Conservation (phyloP, 2,113 vertebrate species). For the Sebastes fasciatus region DNA sequence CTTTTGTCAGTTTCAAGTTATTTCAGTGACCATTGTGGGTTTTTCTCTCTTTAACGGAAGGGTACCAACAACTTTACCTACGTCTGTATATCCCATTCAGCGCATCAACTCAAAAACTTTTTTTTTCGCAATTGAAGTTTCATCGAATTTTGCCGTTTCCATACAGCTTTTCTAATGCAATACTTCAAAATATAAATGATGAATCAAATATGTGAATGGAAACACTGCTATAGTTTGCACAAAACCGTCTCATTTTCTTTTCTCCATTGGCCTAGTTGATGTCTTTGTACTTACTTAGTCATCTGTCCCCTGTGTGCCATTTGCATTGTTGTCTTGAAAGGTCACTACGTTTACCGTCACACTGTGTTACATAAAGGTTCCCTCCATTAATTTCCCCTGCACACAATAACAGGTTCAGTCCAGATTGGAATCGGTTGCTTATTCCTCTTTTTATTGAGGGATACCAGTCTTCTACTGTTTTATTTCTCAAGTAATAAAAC, state of each 20-base stretch:
- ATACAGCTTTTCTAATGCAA: too few relatives aligned
- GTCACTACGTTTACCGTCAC: slow-evolving; percentile 52
- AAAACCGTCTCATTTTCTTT: slow-evolving; percentile 22
- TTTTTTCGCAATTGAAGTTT: too few relatives aligned
- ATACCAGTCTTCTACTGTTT: slow-evolving; percentile 10
- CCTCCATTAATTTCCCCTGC: slow-evolving; percentile 13
- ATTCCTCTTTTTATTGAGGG: slow-evolving; percentile 4
- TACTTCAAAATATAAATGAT: too few relatives aligned
- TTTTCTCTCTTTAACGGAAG: too few relatives aligned
- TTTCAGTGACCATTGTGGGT: too few relatives aligned
- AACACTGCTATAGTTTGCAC: slow-evolving; percentile 3
- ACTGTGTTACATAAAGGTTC: slow-evolving; percentile 34
- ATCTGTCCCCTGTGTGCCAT: slow-evolving; percentile 33
- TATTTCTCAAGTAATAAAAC: slow-evolving; percentile 47
- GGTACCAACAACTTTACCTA: too few relatives aligned
- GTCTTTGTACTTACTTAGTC: slow-evolving; percentile 26
- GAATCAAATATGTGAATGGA: too few relatives aligned
- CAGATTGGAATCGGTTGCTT: slow-evolving; percentile 22
- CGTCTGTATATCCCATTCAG: too few relatives aligned
- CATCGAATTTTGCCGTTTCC: too few relatives aligned
- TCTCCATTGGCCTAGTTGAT: slow-evolving; percentile 11
- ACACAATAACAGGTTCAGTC: slow-evolving; percentile 28
- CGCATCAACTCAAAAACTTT: too few relatives aligned
- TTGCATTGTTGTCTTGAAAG: slow-evolving; percentile 58
- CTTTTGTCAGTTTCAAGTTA: too few relatives aligned